Conservation (phyloP, 2,113 vertebrate species). For the Nestor notabilis region DNA sequence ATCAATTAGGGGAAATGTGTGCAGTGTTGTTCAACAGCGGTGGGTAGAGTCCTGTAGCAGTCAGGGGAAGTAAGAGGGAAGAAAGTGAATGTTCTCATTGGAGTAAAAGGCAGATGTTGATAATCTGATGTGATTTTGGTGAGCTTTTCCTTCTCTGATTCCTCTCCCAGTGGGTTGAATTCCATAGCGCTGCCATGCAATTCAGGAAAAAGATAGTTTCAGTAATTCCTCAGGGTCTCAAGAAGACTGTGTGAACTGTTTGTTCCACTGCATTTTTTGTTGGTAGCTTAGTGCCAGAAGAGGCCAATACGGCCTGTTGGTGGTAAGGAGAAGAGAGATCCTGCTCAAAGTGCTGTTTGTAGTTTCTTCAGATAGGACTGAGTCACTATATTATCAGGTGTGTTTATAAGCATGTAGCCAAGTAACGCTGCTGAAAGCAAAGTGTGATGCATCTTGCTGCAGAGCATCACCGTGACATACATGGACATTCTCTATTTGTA, state of each 20-base stretch:
- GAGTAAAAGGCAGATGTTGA: background rate
- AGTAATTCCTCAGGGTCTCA: background rate
- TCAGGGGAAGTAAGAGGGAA: background rate
- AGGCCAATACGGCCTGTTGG: background rate
- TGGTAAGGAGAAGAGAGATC: background rate
- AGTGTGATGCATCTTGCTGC: background rate
- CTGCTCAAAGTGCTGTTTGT: background rate
- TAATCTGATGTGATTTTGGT: background rate
- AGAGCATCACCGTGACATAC: background rate
- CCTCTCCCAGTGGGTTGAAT: background rate
- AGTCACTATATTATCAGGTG: background rate
- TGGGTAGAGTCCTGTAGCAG: background rate
- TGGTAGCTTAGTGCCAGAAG: background rate
- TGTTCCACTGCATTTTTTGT: background rate
- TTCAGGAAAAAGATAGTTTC: background rate
- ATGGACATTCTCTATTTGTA: background rate
- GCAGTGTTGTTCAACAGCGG: background rate
- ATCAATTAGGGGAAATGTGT: background rate
- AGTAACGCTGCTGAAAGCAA: background rate
- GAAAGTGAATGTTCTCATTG: background rate
- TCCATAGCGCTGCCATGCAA: background rate
- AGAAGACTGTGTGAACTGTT: background rate
- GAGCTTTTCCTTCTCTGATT: background rate
- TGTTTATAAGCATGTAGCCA: background rate
- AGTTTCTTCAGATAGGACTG: background rate